Evolutionary conservation across 2,113 vertebrate genomes (phyloP).

Genomic region (Ancistrus triradiatus): DNA sequence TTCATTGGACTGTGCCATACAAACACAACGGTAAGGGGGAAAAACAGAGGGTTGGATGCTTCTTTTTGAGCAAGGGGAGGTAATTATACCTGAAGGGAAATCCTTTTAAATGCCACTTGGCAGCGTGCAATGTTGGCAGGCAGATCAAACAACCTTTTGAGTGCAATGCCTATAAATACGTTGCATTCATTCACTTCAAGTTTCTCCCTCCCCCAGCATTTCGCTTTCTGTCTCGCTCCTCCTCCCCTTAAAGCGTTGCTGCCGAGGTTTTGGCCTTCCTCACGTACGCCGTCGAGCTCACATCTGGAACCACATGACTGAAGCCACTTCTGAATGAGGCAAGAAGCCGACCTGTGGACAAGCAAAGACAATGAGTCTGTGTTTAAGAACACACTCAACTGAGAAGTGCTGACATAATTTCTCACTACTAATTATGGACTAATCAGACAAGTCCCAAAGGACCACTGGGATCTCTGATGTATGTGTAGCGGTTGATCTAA

Average conservation of each 20-base stretch:
- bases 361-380: slow-evolving; percentile 43
- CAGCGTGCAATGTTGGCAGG: slow-evolving; percentile 61
- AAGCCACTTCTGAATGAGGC: slow-evolving; percentile 75
- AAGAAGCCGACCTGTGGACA: slow-evolving; percentile 73
- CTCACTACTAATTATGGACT: too few species aligned
- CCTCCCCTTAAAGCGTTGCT: slow-evolving; percentile 43
- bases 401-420: slow-evolving; percentile 29
- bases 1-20: slow-evolving; percentile 39
- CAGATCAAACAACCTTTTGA: slow-evolving; percentile 64
- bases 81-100: slow-evolving; percentile 77
- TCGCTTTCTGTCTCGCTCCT: slow-evolving; percentile 1
- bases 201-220: slow-evolving; percentile 33
- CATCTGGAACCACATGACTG: slow-evolving; percentile 74
- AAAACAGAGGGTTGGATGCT: slow-evolving; percentile 42
- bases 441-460: too few species aligned
- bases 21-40: slow-evolving; percentile 54
- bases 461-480: too few species aligned
- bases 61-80: slow-evolving; percentile 38
- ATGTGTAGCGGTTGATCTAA: too few species aligned
- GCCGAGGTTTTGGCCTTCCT: slow-evolving; percentile 63
- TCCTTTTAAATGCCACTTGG: slow-evolving; percentile 68
- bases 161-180: slow-evolving; percentile 70
- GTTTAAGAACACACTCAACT: slow-evolving; percentile 29
- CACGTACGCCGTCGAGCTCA: slow-evolving; percentile 73
- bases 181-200: slow-evolving; percentile 66